Percentiles rank a stretch among this genome's conserved stretches.
phyloP scores from a whole-genome alignment of 1,140 invertebrate species.

The Ylistrum balloti region DNA sequence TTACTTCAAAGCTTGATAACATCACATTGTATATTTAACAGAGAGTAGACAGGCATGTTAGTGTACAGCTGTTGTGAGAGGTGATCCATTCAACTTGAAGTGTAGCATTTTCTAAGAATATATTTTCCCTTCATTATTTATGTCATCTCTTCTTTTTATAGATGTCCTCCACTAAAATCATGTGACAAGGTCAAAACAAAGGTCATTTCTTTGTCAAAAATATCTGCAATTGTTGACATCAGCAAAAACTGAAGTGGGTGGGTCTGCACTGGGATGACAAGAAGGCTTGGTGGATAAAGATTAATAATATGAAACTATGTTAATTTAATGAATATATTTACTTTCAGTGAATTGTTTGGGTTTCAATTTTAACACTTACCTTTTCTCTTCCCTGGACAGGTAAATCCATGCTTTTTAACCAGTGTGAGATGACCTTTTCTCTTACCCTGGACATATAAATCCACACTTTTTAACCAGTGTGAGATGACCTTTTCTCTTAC shows the following conservation, averaged over 20 bases:
- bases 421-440: too few species aligned
- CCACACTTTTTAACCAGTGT: too few species aligned
- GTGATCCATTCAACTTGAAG: neutral
- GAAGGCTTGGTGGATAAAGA: neutral
- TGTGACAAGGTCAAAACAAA: conserved; percentile 10
- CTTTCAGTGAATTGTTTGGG: too few species aligned
- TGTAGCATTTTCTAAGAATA: too few species aligned
- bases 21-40: neutral
- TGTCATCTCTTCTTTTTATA: neutral
- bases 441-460: too few species aligned
- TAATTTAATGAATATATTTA: too few species aligned
- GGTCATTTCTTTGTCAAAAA: neutral
- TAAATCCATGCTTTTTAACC: too few species aligned
- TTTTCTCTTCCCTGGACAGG: too few species aligned
- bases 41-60: neutral
- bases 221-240: neutral
- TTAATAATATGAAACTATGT: too few species aligned
- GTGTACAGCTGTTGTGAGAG: neutral
- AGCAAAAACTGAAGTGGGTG: neutral
- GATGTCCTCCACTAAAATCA: neutral
- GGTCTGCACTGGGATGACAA: neutral
- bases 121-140: neutral
- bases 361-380: too few species aligned
- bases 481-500: too few species aligned
- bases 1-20: neutral